Base-by-base conservation (phyloP, 2,888 invertebrate species). In the Anoplius nigerrimus region DNA sequence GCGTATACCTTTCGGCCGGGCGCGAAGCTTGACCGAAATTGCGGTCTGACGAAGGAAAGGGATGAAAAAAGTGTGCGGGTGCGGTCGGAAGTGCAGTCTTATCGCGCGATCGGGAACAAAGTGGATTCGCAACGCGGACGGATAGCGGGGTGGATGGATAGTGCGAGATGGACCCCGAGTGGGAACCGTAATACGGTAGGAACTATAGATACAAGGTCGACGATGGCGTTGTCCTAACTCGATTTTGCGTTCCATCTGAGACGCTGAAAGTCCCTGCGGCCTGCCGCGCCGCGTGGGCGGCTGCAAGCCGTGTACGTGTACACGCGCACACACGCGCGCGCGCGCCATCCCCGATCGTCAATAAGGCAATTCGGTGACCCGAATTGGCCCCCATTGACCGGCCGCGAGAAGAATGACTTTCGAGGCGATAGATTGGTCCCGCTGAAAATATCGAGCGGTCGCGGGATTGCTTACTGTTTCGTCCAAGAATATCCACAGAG, bases 221-320 rank as follows among this genome's bases (percentile, higher is more conserved):
- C 75, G 79, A 82, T 81, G 76, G 77, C 76, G 74, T 74, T 70
- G 69, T 61, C 62, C 71, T 81, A 88, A 88, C 84, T 88, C 82
- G 81, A 88, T 88, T 88, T 87, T 75, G 80, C 82, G 84, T 84
- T 87, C 87, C 88, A 88, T 88, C 88, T 87, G 87, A 88, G 84
- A 83, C 84, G 80, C 77, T 78, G 79, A 82, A 82, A 79, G 82
- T 81, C 82, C 82, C 84, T 82, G 79, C 72, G 81, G 78, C 76
- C 74, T 71, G 34, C 11, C 34, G 34, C 34, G 34, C 11, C 34
- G 34, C 6, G 34, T 34, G 34, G n/a, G n/a, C n/a, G n/a, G n/a
- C n/a, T n/a, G n/a, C n/a, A n/a, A n/a, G n/a, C n/a, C n/a, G n/a
- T n/a, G n/a, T n/a, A n/a, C n/a, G n/a, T n/a, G n/a, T n/a, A n/a